Conservation (phyloP, 64 coral and sea anemone species). For the Trachythela sp. region DNA sequence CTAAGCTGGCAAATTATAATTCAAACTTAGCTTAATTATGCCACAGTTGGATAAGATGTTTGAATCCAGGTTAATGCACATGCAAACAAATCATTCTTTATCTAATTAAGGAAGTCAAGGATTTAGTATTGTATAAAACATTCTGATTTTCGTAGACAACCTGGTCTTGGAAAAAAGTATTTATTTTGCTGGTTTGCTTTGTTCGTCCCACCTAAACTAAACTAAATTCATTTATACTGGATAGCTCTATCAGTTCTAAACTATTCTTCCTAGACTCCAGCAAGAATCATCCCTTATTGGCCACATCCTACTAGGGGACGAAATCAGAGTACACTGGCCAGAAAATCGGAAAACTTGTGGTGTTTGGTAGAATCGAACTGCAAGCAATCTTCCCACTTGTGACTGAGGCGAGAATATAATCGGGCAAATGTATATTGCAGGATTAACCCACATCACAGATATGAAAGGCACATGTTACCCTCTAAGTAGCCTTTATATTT, state of each 20-base stretch:
- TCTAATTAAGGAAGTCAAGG: background rate
- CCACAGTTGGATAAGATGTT: background rate
- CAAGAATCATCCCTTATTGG: too few species aligned
- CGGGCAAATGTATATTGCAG: too few species aligned
- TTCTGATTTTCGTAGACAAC: background rate
- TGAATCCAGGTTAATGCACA: background rate
- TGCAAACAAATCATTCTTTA: slow-evolving; percentile 10
- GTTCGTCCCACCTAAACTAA: too few species aligned
- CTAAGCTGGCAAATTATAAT: background rate
- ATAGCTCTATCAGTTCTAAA: too few species aligned
- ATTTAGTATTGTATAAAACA: background rate
- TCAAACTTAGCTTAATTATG: background rate
- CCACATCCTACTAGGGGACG: too few species aligned
- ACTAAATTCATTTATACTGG: too few species aligned
- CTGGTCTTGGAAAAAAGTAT: background rate
- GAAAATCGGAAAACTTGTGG: background rate
- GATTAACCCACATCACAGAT: too few species aligned
- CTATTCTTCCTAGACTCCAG: too few species aligned
- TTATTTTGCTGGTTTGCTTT: too few species aligned
- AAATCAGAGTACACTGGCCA: too few species aligned
- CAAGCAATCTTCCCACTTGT: background rate
- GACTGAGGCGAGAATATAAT: background rate
- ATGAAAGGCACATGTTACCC: too few species aligned
- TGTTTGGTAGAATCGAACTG: background rate
- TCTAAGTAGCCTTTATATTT: too few species aligned